phyloP scores from a whole-genome alignment of 2,797 vertebrate species.

The Peromyscus nudipes region DNA sequence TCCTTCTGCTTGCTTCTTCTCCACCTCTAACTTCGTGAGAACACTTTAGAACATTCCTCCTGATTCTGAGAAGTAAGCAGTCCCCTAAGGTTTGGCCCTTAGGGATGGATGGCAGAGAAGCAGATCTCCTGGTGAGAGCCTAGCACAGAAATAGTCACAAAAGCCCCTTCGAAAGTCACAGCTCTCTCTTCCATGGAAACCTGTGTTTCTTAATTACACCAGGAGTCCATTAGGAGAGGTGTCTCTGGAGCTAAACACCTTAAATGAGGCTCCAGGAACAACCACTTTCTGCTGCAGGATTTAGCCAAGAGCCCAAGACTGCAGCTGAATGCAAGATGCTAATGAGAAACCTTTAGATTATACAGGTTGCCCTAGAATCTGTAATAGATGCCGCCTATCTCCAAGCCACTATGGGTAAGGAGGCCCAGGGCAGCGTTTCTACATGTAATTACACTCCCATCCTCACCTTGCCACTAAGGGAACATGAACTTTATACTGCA shows the following conservation, averaged over 20 bases:
- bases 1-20: neutral
- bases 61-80: neutral
- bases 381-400: constrained; percentile 44
- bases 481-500: constrained; percentile 37
- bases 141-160: neutral
- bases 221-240: neutral
- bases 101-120: neutral
- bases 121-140: neutral
- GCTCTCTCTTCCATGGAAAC: neutral
- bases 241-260: constrained; percentile 61
- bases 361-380: constrained; percentile 13
- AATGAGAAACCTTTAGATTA: constrained; percentile 69
- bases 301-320: constrained; percentile 64
- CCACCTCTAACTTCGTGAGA: neutral
- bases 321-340: constrained; percentile 65
- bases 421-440: constrained; percentile 40
- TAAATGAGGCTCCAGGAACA: constrained; percentile 52
- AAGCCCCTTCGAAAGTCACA: neutral
- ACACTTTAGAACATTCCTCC: neutral
- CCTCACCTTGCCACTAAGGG: neutral
- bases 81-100: neutral
- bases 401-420: neutral
- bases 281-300: constrained; percentile 19
- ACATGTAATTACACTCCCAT: constrained; percentile 47
- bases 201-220: constrained; percentile 18